Percentiles rank a stretch among this genome's conserved stretches.
Evolutionary conservation across 2,888 invertebrate genomes (phyloP).

Genomic region (Archaeoteleia sp.): DNA sequence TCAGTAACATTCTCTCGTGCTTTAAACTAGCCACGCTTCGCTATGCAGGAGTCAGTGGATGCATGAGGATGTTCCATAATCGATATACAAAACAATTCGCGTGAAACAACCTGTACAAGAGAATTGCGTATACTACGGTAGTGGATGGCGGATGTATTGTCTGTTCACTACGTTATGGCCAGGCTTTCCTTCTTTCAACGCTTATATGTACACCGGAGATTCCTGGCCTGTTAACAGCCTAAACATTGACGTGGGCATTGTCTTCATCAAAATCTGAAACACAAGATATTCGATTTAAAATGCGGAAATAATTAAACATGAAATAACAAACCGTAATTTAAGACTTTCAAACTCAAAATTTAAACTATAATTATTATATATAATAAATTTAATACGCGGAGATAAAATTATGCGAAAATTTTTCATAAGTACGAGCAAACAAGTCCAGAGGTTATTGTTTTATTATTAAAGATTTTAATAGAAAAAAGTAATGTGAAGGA

Average conservation of each 20-base stretch:
- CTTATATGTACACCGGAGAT: conserved; percentile 98
- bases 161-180: conserved; percentile 69
- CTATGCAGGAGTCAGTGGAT: conserved; percentile 62
- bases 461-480: too few species aligned
- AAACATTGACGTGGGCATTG: conserved; percentile 99
- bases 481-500: too few species aligned
- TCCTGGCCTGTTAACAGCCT: conserved; percentile 99
- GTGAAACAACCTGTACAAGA: conserved; percentile 67
- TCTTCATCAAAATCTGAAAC: conserved; percentile 98
- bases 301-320: too few species aligned
- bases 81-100: conserved; percentile 64
- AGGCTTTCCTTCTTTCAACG: conserved; percentile 38
- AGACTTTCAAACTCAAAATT: too few species aligned
- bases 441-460: too few species aligned
- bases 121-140: conserved; percentile 63
- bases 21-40: conserved; percentile 36
- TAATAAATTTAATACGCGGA: too few species aligned
- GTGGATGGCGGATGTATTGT: conserved; percentile 74
- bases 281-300: conserved; percentile 19
- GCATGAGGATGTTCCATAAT: conserved; percentile 61
- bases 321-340: too few species aligned
- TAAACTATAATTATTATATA: too few species aligned
- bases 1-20: conserved; percentile 61
- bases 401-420: too few species aligned
- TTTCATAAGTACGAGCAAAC: too few species aligned